Conservation (phyloP, 2,888 invertebrate genomes). For the Achlya flavicornis region DNA sequence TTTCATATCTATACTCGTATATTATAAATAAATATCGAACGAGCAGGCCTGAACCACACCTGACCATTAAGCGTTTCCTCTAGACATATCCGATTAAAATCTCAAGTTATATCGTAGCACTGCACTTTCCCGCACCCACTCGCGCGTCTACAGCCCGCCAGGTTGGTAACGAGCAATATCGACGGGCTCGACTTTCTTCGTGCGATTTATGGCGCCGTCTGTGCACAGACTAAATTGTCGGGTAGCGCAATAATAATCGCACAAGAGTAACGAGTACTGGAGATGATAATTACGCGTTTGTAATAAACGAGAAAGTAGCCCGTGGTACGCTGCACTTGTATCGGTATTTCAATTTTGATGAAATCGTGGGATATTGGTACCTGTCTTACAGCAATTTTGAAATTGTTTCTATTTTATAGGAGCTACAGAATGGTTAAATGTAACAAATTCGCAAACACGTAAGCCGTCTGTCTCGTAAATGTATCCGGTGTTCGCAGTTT, state of each 20-base stretch:
- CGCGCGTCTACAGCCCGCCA: constrained; percentile 15
- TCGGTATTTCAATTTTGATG: background rate
- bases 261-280: constrained; percentile 1
- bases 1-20: background rate
- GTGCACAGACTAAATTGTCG: constrained; percentile 33
- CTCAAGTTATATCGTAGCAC: constrained; percentile 37
- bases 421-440: background rate
- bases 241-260: constrained; percentile 11
- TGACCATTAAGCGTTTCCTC: constrained; percentile 6
- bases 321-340: background rate
- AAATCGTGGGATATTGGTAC: background rate
- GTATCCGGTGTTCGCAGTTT: too few relatives aligned
- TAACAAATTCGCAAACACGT: background rate
- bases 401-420: background rate
- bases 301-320: constrained; percentile 2
- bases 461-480: background rate
- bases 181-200: constrained; percentile 34
- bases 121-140: constrained; percentile 35
- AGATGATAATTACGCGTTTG: background rate
- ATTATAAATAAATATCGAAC: background rate
- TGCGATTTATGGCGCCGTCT: constrained; percentile 36
- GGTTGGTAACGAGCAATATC: constrained; percentile 33
- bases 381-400: background rate
- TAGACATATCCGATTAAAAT: constrained; percentile 34
- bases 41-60: background rate